Percentiles rank a stretch among this genome's conserved stretches.
phyloP scores from a whole-genome alignment of 2,113 vertebrate species.

The Leucopsar rothschildi region DNA sequence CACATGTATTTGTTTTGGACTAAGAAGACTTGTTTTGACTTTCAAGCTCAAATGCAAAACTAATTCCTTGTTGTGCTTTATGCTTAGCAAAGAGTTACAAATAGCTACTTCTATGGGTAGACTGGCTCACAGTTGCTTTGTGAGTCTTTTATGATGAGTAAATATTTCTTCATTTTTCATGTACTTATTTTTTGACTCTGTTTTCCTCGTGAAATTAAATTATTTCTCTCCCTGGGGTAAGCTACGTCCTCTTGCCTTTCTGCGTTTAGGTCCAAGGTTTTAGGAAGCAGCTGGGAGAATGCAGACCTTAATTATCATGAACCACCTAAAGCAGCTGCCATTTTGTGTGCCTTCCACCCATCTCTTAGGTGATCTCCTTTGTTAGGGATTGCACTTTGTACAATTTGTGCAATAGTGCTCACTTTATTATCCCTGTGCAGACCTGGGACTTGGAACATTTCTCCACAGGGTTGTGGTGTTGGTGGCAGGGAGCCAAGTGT shows the following conservation, averaged over 20 bases:
- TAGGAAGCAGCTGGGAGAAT: background rate
- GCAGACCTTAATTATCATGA: background rate
- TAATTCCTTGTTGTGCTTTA: background rate
- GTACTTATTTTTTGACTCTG: fast-evolving
- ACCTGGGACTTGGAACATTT: background rate
- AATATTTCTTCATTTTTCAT: background rate
- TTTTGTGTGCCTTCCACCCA: background rate
- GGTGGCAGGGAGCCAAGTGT: background rate
- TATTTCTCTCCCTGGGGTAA: background rate
- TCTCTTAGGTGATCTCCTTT: background rate
- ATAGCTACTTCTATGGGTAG: background rate
- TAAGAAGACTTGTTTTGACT: slow-evolving; percentile 15
- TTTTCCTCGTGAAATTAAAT: background rate
- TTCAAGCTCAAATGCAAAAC: background rate
- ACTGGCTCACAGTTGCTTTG: background rate
- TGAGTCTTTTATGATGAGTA: background rate
- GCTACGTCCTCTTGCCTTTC: background rate
- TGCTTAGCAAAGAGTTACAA: background rate
- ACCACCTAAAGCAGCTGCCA: background rate
- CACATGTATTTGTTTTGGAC: background rate
- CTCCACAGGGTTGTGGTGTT: fast-evolving
- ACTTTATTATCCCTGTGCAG: background rate
- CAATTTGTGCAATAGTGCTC: background rate
- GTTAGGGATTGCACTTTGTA: background rate
- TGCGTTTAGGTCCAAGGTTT: background rate